phyloP scores from a whole-genome alignment of 2,113 vertebrate genomes.

The Mola mola region DNA sequence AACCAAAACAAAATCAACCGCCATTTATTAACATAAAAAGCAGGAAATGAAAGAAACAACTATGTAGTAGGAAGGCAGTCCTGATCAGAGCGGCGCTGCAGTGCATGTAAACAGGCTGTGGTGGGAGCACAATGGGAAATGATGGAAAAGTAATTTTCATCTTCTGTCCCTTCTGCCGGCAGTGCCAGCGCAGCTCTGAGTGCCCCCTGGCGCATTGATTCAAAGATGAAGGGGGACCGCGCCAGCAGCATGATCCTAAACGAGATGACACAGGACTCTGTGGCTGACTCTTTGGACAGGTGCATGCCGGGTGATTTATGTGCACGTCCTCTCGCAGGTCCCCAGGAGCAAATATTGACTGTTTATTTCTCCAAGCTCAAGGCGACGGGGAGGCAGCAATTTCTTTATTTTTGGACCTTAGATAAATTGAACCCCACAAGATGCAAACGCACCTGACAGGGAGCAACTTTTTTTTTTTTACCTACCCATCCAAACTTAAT shows the following conservation, averaged over 20 bases:
- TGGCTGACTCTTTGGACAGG: slow-evolving; percentile 79
- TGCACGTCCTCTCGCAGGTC: slow-evolving; percentile 68
- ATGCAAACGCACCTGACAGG: slow-evolving; percentile 79
- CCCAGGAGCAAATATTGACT: slow-evolving; percentile 83
- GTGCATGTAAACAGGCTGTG: slow-evolving; percentile 35
- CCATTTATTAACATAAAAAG: slow-evolving; percentile 35
- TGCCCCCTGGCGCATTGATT: slow-evolving; percentile 75
- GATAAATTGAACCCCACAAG: slow-evolving; percentile 79
- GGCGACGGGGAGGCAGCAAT: slow-evolving; percentile 78
- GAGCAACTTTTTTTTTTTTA: slow-evolving; percentile 54
- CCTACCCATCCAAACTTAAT: slow-evolving; percentile 56
- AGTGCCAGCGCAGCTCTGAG: slow-evolving; percentile 41
- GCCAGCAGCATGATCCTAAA: slow-evolving; percentile 75
- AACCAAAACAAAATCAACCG: slow-evolving; percentile 18
- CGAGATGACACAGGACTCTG: slow-evolving; percentile 79
- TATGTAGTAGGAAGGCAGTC: slow-evolving; percentile 28
- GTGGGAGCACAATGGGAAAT: slow-evolving; percentile 42
- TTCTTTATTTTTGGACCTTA: slow-evolving; percentile 78
- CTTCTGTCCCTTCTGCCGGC: slow-evolving; percentile 29
- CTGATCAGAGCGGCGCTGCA: slow-evolving; percentile 24
- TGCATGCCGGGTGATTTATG: slow-evolving; percentile 85
- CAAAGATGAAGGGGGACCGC: slow-evolving; percentile 71
- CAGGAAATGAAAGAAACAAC: slow-evolving; percentile 23
- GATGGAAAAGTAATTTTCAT: slow-evolving; percentile 70
- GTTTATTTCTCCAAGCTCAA: slow-evolving; percentile 81